Conservation (phyloP, 23 tunicate genomes). For the Diplosoma virens region DNA sequence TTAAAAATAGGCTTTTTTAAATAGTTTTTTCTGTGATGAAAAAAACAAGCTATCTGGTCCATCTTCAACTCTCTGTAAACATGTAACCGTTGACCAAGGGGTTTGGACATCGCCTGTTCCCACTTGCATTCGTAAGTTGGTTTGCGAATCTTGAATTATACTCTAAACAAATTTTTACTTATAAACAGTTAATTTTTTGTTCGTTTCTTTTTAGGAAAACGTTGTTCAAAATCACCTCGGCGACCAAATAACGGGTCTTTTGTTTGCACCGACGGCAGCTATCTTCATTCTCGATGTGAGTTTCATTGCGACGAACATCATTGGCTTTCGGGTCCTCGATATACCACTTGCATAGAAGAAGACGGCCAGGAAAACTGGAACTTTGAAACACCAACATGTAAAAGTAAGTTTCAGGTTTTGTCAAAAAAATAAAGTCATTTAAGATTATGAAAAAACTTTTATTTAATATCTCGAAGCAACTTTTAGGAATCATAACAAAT, state of each 20-base stretch:
- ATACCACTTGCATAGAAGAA: neutral
- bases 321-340: neutral
- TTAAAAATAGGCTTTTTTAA: too few relatives aligned
- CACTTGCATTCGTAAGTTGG: conserved; percentile 2
- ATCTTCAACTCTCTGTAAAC: neutral
- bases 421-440: too few relatives aligned
- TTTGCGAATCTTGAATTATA: neutral
- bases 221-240: neutral
- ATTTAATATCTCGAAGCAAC: too few relatives aligned
- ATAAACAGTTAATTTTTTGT: neutral
- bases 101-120: conserved; percentile 15
- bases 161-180: neutral
- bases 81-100: neutral
- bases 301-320: conserved; percentile 1
- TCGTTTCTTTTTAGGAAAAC: conserved; percentile 8
- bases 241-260: conserved; percentile 24
- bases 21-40: neutral
- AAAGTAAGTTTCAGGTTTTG: too few relatives aligned
- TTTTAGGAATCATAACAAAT: too few relatives aligned
- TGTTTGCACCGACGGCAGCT: conserved; percentile 24
- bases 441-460: too few relatives aligned
- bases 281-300: conserved; percentile 27
- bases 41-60: neutral
- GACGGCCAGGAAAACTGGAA: neutral
- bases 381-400: neutral